Evolutionary conservation across 2,888 invertebrate genomes (phyloP).

Genomic region (Amiota communis): DNA sequence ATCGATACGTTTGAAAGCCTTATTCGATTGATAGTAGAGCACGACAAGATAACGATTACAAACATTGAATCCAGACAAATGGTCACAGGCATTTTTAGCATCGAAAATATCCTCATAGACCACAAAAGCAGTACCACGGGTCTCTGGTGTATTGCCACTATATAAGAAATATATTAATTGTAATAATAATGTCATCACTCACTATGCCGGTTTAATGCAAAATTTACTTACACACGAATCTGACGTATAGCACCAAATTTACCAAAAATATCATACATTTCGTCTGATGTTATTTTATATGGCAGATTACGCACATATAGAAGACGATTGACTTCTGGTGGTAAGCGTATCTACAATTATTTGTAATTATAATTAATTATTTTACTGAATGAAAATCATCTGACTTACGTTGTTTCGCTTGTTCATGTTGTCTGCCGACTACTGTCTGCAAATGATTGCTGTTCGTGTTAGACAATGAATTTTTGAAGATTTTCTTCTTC

Average conservation of each 20-base stretch:
- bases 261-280: slow-evolving; percentile 99
- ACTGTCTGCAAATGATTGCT: slow-evolving; percentile 4
- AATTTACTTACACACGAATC: slow-evolving; percentile 90
- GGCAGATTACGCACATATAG: slow-evolving; percentile 97
- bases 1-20: slow-evolving; percentile 96
- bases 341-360: slow-evolving; percentile 88
- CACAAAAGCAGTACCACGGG: slow-evolving; percentile 98
- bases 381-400: slow-evolving; percentile 29
- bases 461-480: slow-evolving; percentile 13
- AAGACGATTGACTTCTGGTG: slow-evolving; percentile 98
- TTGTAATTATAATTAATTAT: slow-evolving; percentile 35
- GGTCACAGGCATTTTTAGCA: slow-evolving; percentile 99
- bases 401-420: slow-evolving; percentile 71
- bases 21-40: slow-evolving; percentile 96
- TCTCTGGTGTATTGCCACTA: slow-evolving; percentile 97
- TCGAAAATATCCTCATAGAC: slow-evolving; percentile 99
- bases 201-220: background rate
- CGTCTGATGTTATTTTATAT: slow-evolving; percentile 99
- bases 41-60: slow-evolving; percentile 99
- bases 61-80: slow-evolving; percentile 98
- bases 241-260: slow-evolving; percentile 99
- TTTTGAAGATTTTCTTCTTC: slow-evolving; percentile 31
- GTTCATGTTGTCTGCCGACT: slow-evolving; percentile 57
- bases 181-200: background rate
- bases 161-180: background rate